Evolutionary conservation across 2,797 vertebrate species (phyloP).

Genomic region (Sebastes steindachneri): DNA sequence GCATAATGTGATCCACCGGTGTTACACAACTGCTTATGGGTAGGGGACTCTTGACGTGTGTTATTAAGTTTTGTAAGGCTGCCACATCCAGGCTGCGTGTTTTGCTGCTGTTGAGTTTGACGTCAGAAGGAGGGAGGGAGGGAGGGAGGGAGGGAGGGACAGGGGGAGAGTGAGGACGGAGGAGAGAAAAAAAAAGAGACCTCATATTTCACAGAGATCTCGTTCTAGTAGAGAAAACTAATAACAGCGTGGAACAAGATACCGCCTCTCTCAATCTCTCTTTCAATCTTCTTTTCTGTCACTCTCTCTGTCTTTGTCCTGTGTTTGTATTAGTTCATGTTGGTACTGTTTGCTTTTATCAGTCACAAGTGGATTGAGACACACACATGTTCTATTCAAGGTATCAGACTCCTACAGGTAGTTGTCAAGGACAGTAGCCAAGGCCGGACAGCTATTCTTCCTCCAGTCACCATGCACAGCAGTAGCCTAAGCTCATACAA

Average conservation of each 20-base stretch:
- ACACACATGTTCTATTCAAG: background rate
- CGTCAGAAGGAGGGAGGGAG: constrained; percentile 51
- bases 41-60: constrained; percentile 67
- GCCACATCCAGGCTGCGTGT: constrained; percentile 50
- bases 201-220: constrained; percentile 23
- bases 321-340: background rate
- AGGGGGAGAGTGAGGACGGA: background rate
- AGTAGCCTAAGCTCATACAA: background rate
- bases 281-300: background rate
- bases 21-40: constrained; percentile 72
- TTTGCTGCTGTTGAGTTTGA: constrained; percentile 60
- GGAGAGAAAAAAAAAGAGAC: background rate
- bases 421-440: constrained; percentile 37
- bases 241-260: constrained; percentile 35
- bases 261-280: background rate
- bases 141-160: background rate
- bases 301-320: background rate
- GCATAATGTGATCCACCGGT: constrained; percentile 61
- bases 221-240: constrained; percentile 29
- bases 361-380: background rate
- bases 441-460: constrained; percentile 6
- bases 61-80: constrained; percentile 63
- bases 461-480: constrained; percentile 4
- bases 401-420: constrained; percentile 9
- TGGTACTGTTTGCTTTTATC: background rate